Percentiles rank a stretch among this genome's conserved stretches.
Evolutionary conservation across 2,797 vertebrate genomes (phyloP).

Genomic region (Tolypeutes matacus): DNA sequence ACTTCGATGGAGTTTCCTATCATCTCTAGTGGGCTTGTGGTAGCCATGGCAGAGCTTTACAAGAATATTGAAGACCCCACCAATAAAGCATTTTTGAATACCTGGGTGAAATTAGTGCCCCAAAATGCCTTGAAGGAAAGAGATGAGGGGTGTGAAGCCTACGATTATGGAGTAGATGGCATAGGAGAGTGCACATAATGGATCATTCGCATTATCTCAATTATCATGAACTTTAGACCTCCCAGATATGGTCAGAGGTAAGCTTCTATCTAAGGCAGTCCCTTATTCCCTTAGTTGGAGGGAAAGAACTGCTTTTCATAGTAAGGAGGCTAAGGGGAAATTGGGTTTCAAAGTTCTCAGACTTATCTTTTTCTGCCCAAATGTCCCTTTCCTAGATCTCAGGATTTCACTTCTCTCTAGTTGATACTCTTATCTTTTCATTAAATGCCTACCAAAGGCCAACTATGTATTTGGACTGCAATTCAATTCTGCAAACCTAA

Average conservation of each 20-base stretch:
- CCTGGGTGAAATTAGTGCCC: not conserved
- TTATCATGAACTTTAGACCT: not conserved
- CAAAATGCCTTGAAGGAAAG: no score
- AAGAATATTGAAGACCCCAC: not conserved
- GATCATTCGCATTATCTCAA: not conserved
- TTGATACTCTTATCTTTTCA: not conserved
- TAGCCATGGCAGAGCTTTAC: not conserved
- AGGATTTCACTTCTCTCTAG: not conserved
- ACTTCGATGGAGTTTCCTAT: no score
- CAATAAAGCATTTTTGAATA: not conserved
- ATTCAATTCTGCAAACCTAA: not conserved
- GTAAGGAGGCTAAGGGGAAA: not conserved
- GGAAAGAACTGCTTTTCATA: not conserved
- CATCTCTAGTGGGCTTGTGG: no score
- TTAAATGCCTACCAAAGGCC: not conserved
- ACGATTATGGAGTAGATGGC: not conserved
- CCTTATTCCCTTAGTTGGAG: not conserved
- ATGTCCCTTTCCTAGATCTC: no score
- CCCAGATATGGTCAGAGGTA: not conserved
- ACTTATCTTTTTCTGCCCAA: not conserved
- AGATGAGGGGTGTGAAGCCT: no score
- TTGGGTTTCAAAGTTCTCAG: not conserved
- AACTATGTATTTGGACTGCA: not conserved
- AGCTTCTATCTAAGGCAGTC: accelerated
- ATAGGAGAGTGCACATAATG: not conserved